Base-by-base conservation (phyloP, 2,888 invertebrate genomes). In the Axea sp. region DNA sequence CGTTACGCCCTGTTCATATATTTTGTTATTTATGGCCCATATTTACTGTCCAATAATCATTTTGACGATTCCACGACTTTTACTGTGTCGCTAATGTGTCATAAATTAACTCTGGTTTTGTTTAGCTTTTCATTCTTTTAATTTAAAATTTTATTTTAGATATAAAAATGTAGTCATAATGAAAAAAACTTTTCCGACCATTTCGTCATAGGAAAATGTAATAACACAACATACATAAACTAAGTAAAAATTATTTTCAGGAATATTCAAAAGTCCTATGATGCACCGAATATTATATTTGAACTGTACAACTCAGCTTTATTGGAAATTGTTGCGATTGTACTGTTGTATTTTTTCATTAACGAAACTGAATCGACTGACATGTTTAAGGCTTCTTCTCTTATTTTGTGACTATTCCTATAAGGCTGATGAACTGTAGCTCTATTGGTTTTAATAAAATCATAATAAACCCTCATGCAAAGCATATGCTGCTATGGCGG, bases 401-500 rank as follows among this genome's bases (percentile, higher is more conserved):
- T 37, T n/a, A n/a, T n/a, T n/a, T n/a, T n/a, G n/a, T n/a, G 17
- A 24, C 41, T 39, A 45, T 41, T 28, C 31, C n/a, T 33, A 24
- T 24, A 49, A 33, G 51, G 26, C 45, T 41, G 28, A 17, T 47
- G 24, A 33, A 59, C 17, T 43, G 33, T 31, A 9, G 12, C 22
- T 22, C 15, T 31, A 65, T 30, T 31, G 49, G 51, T 28, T 68
- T 64, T 72, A 76, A 76, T 72, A 41, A 41, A 57, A 68, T 64
- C 74, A 75, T 75, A 76, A 75, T 76, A 74, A 74, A 76, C 76
- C 76, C 76, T 57, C 74, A 76, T 76, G 57, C 7, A 69, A 75
- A 76, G 57, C 76, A 68, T 76, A 76, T 76, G 76, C 68, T 33
- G 22, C 69, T 45, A 30, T 65, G 22, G 57, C 22, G 49, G 55